A percentile compares a stretch with the other conserved stretches of the same genome.
These are phyloP conservation scores for Anoplolepis gracilipes DNA, from an alignment of 1,140 invertebrate species.

Conservation along the genomic window DNA sequence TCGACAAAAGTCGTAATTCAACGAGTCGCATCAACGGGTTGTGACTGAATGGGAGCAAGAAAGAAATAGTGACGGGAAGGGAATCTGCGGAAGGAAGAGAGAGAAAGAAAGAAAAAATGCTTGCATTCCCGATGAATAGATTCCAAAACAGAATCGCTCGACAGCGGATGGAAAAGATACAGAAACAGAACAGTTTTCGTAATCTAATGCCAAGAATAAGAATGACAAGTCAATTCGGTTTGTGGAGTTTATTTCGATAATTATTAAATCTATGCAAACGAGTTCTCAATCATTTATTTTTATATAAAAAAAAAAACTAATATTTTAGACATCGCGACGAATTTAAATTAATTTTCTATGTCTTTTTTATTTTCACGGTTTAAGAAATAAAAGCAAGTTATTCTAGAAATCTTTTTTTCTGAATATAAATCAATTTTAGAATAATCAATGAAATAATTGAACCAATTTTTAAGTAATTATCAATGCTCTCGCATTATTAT, in stretches of 20 bases:
- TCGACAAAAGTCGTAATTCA: constrained; percentile 42
- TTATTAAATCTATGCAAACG: background rate
- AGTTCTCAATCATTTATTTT: background rate
- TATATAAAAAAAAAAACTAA: background rate
- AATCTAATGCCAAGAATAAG: constrained; percentile 38
- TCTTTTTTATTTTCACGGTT: background rate
- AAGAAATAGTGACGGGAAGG: constrained; percentile 32
- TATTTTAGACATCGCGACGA: background rate
- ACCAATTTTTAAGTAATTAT: background rate
- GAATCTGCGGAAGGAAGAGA: background rate
- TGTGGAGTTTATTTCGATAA: background rate
- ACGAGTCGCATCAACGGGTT: constrained; percentile 54
- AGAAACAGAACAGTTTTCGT: constrained; percentile 44
- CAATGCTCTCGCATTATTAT: background rate
- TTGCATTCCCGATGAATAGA: constrained; percentile 44
- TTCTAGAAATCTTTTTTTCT: background rate
- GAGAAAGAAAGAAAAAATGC: background rate
- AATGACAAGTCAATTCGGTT: constrained; percentile 10
- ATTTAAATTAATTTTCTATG: background rate
- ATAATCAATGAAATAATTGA: background rate
- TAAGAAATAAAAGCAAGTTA: background rate
- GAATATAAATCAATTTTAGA: background rate
- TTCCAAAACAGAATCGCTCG: background rate
- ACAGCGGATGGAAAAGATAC: background rate
- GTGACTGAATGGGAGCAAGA: constrained; percentile 32